Percentiles rank a stretch among this genome's conserved stretches.
phyloP scores from a whole-genome alignment of 2,113 vertebrate genomes.

The Enhydra lutris region DNA sequence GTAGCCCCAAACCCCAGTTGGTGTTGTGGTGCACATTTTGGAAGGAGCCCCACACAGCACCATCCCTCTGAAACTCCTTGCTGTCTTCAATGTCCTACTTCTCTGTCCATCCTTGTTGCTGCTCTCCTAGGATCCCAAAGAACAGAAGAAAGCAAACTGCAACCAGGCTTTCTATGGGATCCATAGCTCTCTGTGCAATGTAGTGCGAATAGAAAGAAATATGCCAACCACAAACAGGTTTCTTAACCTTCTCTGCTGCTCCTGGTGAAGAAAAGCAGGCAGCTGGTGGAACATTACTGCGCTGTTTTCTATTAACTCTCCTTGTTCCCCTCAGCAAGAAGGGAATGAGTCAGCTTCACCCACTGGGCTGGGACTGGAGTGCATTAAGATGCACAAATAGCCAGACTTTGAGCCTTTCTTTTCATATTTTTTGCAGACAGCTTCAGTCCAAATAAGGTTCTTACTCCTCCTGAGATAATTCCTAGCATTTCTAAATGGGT shows the following conservation, averaged over 20 bases:
- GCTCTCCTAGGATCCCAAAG: background rate
- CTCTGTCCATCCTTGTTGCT: background rate
- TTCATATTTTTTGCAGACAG: background rate
- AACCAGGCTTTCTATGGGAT: background rate
- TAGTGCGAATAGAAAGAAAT: background rate
- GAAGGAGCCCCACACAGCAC: background rate
- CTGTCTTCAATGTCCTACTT: background rate
- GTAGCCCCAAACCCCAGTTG: background rate
- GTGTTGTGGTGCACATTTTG: background rate
- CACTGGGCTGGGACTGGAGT: background rate
- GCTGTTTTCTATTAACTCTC: background rate
- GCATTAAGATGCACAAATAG: background rate
- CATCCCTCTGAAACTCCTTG: background rate
- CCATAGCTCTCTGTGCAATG: background rate
- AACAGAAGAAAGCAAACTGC: background rate
- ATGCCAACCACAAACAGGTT: background rate
- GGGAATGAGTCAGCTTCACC: background rate
- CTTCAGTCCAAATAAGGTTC: conserved; percentile 28
- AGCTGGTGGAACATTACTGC: background rate
- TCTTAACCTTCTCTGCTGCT: background rate
- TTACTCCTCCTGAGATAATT: conserved; percentile 53
- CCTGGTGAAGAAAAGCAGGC: background rate
- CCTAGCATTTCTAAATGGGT: conserved; percentile 31
- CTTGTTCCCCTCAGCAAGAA: background rate
- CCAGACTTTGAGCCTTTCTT: background rate